Evolutionary conservation across 2,888 invertebrate species (phyloP).

Genomic region (Electrophaes corylata): DNA sequence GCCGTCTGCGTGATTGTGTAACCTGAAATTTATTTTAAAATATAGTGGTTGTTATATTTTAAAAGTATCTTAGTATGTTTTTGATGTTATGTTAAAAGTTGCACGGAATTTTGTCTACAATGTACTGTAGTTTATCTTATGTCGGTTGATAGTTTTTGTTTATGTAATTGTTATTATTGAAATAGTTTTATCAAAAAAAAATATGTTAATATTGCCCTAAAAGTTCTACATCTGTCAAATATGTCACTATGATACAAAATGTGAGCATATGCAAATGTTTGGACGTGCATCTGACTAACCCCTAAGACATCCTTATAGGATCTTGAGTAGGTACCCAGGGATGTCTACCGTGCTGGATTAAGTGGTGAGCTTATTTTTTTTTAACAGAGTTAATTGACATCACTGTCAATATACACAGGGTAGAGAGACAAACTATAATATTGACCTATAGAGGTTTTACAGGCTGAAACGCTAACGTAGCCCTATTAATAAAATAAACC

Average conservation of each 20-base stretch:
- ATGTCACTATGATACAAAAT: neutral
- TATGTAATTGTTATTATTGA: neutral
- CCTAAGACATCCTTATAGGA: neutral
- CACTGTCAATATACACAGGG: too few relatives aligned
- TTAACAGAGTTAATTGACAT: too few relatives aligned
- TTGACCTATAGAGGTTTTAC: too few relatives aligned
- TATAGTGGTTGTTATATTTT: neutral
- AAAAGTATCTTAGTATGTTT: neutral
- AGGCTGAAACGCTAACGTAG: too few relatives aligned
- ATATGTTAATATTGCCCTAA: neutral
- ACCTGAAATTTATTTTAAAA: neutral
- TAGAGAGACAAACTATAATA: too few relatives aligned
- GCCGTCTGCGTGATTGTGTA: too few relatives aligned
- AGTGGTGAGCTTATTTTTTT: too few relatives aligned
- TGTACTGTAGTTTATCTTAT: neutral
- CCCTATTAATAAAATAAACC: too few relatives aligned
- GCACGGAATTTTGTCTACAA: neutral
- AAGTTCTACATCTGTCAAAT: too few relatives aligned
- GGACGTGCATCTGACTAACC: neutral
- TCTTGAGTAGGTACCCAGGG: neutral
- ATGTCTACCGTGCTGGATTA: too few relatives aligned
- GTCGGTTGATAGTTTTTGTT: neutral
- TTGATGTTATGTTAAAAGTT: neutral
- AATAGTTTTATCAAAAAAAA: neutral
- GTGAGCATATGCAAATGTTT: neutral